Evolutionary conservation across 2,888 invertebrate genomes (phyloP).

Genomic region (Zygaena filipendulae): DNA sequence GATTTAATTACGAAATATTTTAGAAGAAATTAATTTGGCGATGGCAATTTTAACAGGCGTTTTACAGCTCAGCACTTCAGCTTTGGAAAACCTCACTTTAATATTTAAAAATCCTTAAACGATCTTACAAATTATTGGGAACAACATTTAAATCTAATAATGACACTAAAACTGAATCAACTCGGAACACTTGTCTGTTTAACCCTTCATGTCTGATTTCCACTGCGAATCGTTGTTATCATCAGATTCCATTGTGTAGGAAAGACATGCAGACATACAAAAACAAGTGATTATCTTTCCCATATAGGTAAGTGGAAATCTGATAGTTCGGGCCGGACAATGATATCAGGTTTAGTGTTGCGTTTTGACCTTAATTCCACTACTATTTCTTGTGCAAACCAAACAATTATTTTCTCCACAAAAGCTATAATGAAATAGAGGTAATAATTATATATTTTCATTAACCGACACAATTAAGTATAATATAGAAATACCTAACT

Average conservation of each 20-base stretch:
- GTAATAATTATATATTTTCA: too few relatives aligned
- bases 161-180: conserved; percentile 40
- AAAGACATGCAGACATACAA: too few relatives aligned
- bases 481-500: conserved; percentile 62
- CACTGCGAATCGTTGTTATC: not conserved
- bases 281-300: too few relatives aligned
- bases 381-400: conserved; percentile 64
- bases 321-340: not conserved
- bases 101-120: conserved; percentile 34
- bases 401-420: conserved; percentile 56
- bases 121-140: conserved; percentile 61
- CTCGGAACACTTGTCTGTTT: conserved; percentile 5
- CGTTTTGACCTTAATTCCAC: conserved; percentile 35
- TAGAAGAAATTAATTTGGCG: too few relatives aligned
- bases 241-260: not conserved
- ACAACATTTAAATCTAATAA: conserved; percentile 60
- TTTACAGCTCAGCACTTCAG: too few relatives aligned
- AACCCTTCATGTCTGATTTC: not conserved
- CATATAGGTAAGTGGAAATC: not conserved
- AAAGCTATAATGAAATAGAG: conserved; percentile 60
- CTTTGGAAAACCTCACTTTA: conserved; percentile 34
- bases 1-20: too few relatives aligned
- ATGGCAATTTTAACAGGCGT: too few relatives aligned
- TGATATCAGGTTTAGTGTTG: conserved; percentile 29
- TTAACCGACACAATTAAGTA: conserved; percentile 65